Evolutionary conservation across 2,797 vertebrate species (phyloP).

Genomic region (Leptoclinus maculatus): DNA sequence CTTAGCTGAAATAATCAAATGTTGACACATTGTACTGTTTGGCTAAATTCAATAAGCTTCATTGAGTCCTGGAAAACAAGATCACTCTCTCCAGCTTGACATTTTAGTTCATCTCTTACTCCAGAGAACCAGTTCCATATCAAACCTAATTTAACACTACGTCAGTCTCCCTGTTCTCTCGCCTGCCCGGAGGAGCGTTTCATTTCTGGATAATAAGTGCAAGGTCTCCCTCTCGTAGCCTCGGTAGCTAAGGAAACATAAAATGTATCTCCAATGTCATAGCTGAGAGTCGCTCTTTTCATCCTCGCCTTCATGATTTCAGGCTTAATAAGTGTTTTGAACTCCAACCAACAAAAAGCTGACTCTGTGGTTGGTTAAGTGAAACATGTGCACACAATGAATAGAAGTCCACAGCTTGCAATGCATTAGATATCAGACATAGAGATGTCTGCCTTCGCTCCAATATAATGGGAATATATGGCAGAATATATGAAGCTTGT

Average conservation of each 20-base stretch:
- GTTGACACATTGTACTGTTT: neutral
- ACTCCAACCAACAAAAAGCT: neutral
- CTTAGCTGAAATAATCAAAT: neutral
- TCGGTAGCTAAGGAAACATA: slow-evolving; percentile 59
- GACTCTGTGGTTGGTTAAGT: too few relatives aligned
- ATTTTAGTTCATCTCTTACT: neutral
- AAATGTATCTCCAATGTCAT: slow-evolving; percentile 16
- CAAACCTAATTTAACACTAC: slow-evolving; percentile 10
- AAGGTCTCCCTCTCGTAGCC: slow-evolving; percentile 14
- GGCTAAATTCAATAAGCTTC: neutral
- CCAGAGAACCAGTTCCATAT: slow-evolving; percentile 24
- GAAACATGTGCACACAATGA: too few relatives aligned
- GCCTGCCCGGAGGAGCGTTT: neutral
- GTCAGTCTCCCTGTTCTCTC: slow-evolving; percentile 5
- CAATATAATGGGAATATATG: too few relatives aligned
- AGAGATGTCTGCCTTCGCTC: too few relatives aligned
- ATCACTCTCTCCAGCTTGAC: neutral
- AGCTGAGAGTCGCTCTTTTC: neutral
- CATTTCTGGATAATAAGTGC: slow-evolving; percentile 52
- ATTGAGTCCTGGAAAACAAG: neutral
- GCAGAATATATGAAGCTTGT: too few relatives aligned
- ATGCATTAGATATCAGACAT: too few relatives aligned
- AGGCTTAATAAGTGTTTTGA: neutral
- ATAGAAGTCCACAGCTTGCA: too few relatives aligned
- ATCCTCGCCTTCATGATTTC: slow-evolving; percentile 1